Conservation (phyloP, 2,113 vertebrate genomes). For the Sebastes schlegelii region DNA sequence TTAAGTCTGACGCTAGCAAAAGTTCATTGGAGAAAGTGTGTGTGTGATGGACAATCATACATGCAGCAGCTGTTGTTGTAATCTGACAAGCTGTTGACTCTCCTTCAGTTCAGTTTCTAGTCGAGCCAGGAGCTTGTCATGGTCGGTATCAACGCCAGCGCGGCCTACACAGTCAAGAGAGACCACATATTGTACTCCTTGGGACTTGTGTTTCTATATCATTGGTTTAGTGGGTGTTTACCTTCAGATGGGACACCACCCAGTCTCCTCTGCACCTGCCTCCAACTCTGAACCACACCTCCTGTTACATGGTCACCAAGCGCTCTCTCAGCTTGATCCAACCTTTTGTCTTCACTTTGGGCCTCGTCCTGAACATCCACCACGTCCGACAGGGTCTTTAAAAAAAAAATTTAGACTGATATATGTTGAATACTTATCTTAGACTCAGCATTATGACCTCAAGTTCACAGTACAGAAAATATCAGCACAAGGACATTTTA, state of each 20-base stretch:
- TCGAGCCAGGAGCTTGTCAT: constrained; percentile 83
- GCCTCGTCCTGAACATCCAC: constrained; percentile 14
- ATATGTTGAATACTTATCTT: not conserved
- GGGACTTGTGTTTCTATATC: not conserved
- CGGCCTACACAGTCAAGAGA: constrained; percentile 49
- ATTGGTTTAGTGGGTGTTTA: not conserved
- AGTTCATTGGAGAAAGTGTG: not conserved
- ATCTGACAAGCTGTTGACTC: constrained; percentile 79
- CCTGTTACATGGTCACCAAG: constrained; percentile 79
- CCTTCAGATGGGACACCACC: constrained; percentile 60
- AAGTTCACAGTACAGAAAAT: not conserved
- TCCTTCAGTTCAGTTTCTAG: constrained; percentile 80
- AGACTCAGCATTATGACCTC: not conserved
- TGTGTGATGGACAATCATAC: constrained; percentile 47
- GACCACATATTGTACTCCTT: not conserved
- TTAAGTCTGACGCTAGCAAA: not conserved
- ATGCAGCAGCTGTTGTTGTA: constrained; percentile 84
- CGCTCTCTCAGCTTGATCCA: constrained; percentile 70
- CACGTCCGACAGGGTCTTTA: constrained; percentile 61
- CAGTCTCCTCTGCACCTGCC: constrained; percentile 75
- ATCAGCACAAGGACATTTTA: not conserved
- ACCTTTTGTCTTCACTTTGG: constrained; percentile 35
- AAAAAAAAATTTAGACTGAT: not conserved
- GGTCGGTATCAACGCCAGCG: constrained; percentile 72
- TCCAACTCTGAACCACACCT: constrained; percentile 82